phyloP scores from a whole-genome alignment of 2,797 vertebrate genomes.

The Spondyliosoma cantharus region DNA sequence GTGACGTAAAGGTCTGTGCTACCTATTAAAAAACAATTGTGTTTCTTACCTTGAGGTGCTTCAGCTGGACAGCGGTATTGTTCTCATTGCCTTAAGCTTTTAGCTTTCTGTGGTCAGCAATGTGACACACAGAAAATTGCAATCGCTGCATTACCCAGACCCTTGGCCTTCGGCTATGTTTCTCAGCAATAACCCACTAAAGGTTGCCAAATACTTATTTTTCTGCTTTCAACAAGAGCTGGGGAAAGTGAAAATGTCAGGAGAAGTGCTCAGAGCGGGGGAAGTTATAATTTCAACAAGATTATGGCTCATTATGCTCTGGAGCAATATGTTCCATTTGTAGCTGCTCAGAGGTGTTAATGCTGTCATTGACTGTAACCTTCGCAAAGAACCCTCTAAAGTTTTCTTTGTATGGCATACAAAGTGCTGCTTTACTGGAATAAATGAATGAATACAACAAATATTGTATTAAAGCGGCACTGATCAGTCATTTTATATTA shows the following conservation, averaged over 20 bases:
- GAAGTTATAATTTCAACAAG: constrained; percentile 28
- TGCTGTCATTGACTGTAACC: not conserved
- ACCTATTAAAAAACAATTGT: constrained; percentile 66
- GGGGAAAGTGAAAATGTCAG: constrained; percentile 26
- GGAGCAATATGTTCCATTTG: constrained; percentile 13
- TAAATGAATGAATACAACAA: not conserved
- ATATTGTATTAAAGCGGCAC: not conserved
- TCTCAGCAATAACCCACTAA: constrained; percentile 51
- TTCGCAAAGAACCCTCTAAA: constrained; percentile 8
- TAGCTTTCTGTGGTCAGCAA: constrained; percentile 59
- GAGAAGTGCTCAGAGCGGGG: constrained; percentile 7
- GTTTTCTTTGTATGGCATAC: not conserved
- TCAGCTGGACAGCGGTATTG: constrained; percentile 49
- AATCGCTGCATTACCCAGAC: constrained; percentile 52
- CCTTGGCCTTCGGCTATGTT: constrained; percentile 55
- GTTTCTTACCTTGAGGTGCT: constrained; percentile 59
- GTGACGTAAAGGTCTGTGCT: constrained; percentile 55
- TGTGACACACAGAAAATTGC: constrained; percentile 69
- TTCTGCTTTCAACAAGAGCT: constrained; percentile 22
- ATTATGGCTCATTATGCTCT: constrained; percentile 34
- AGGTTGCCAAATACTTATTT: constrained; percentile 29
- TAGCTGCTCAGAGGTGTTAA: constrained; percentile 10
- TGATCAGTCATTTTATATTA: not conserved
- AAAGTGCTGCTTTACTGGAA: not conserved
- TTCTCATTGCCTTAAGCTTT: constrained; percentile 53